Evolutionary conservation across 1,140 invertebrate species (phyloP).

Genomic region (Brachionus rotundiformis): DNA sequence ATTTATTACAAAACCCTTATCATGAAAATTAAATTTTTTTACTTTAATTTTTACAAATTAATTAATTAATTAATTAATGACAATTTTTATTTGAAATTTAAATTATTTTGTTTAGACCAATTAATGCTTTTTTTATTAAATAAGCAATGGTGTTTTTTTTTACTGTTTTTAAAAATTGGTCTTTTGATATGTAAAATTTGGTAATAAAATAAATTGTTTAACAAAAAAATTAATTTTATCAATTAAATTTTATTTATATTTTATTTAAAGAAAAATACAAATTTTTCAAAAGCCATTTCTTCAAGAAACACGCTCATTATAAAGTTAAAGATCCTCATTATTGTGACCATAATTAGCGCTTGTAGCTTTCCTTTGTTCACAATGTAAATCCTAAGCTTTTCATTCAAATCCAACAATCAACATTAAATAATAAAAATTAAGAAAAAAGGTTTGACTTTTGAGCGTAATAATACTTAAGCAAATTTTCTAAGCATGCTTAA

Average conservation of each 20-base stretch:
- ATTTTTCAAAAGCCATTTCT: not conserved
- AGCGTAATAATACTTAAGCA: not conserved
- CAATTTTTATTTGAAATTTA: constrained; percentile 21
- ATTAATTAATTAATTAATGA: not conserved
- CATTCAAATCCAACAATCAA: not conserved
- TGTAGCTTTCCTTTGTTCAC: not conserved
- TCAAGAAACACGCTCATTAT: not conserved
- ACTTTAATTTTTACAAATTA: not conserved
- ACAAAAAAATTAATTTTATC: not conserved
- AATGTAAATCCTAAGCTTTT: not conserved
- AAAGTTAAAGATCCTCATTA: not conserved
- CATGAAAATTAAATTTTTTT: not conserved
- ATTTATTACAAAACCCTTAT: constrained; percentile 4
- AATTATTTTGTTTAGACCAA: constrained; percentile 16
- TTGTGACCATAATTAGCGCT: not conserved
- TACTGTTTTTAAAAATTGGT: constrained; percentile 1
- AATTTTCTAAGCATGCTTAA: not conserved
- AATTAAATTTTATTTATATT: too few species aligned
- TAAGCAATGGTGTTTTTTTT: not conserved
- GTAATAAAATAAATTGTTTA: not conserved
- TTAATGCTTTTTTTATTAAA: constrained; percentile 16
- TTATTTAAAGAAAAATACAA: not conserved
- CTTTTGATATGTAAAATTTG: not conserved
- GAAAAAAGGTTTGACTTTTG: constrained; percentile 2
- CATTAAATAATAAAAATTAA: not conserved